phyloP scores from a whole-genome alignment of 2,888 invertebrate species.

The Microctonus aethiopoides region DNA sequence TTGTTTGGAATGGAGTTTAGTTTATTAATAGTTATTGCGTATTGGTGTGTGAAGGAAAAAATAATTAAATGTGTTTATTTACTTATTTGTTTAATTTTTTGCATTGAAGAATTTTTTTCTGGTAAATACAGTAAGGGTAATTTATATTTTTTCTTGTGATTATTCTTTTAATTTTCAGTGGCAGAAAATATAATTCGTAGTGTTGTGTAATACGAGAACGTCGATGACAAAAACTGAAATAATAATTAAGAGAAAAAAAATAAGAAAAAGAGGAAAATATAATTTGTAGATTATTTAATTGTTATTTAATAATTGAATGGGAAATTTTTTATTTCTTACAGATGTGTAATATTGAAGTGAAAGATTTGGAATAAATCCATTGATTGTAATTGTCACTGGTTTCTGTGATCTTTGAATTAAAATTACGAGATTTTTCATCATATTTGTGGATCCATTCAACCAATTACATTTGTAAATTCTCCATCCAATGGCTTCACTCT shows the following conservation, averaged over 20 bases:
- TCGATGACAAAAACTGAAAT: constrained; percentile 24
- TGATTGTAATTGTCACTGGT: constrained; percentile 28
- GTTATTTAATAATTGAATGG: neutral
- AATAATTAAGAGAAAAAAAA: neutral
- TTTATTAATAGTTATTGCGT: too few relatives aligned
- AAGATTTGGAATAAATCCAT: constrained; percentile 33
- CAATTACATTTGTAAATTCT: constrained; percentile 42
- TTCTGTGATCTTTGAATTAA: constrained; percentile 35
- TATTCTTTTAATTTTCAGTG: neutral
- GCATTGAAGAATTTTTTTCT: too few relatives aligned
- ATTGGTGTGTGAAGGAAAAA: too few relatives aligned
- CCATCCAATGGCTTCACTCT: constrained; percentile 36
- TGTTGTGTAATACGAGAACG: constrained; percentile 29
- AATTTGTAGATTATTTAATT: neutral
- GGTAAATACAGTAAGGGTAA: too few relatives aligned
- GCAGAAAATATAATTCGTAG: constrained; percentile 16
- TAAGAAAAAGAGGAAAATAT: neutral
- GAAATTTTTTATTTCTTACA: constrained; percentile 21
- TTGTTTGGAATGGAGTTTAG: too few relatives aligned
- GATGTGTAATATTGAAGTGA: constrained; percentile 36
- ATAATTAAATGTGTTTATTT: too few relatives aligned
- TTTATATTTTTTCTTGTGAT: too few relatives aligned
- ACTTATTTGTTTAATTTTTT: too few relatives aligned
- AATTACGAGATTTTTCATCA: constrained; percentile 32
- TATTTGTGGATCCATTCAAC: constrained; percentile 38